Evolutionary conservation across 2,888 invertebrate species (phyloP), one percentile per base, ranked within the genome.

Genomic region (Steinernema scapterisci): DNA sequence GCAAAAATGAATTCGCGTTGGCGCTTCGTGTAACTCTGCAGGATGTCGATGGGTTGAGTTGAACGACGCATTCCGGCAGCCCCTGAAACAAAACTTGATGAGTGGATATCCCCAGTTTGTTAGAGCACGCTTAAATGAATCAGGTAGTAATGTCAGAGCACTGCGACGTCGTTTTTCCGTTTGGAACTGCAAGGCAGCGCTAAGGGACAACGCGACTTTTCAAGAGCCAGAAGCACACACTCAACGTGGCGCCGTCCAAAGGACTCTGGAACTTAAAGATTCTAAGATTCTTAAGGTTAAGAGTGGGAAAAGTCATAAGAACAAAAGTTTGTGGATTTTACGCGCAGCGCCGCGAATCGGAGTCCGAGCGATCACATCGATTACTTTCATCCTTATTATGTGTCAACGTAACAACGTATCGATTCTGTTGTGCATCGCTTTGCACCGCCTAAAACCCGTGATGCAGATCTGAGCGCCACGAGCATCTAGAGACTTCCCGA

Each of bases 341-440:
- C 63, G 63, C 63, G 63, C 63, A 31, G 16, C 16, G 11, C 27
- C 31, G 25, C 16, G 11, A 11, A 31, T 63, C 31, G 31, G 27
- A 54, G 48, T 48, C 3, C 27, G 7, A 16, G 7, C 63, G 63
- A 63, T 63, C 63, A 16, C 63, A 63, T 63, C 63, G 63, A 63
- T 63, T 31, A 31, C 63, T 63, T 11, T 25, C 63, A 63, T 63
- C 63, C 63, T 63, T 63, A 63, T 31, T 27, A 31, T 63, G 63
- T 63, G 63, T 63, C 63, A 63, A 63, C 63, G 63, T 38, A 63
- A 31, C 63, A 63, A 63, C 38, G 38, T 25, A 63, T 63, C 63
- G 63, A 63, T 63, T 63, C 23, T 9, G 23, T 1, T 38, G 5
- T 63, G 63, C 63, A 63, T 63, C 63, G 63, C 63, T 63, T 31